Conservation (phyloP, 2,888 invertebrate genomes). For the Labia minor region DNA sequence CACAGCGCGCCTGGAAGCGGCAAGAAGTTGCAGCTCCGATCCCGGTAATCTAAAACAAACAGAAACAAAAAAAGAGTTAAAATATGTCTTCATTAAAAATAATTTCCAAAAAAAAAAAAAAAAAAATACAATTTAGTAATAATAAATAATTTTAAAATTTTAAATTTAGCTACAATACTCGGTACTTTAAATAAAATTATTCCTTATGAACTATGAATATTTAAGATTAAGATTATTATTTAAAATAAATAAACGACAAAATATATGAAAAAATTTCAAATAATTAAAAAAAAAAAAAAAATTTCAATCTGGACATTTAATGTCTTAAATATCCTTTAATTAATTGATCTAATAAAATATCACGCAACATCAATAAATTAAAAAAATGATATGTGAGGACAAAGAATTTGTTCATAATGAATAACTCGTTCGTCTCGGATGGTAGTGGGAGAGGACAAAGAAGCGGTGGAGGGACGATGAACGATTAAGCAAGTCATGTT, state of each 20-base stretch:
- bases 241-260: too few relatives aligned
- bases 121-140: too few relatives aligned
- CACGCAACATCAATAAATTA: neutral
- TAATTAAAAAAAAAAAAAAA: too few relatives aligned
- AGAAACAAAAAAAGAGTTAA: neutral
- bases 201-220: too few relatives aligned
- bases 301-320: too few relatives aligned
- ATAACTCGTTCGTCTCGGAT: neutral
- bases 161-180: too few relatives aligned
- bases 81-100: neutral
- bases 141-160: too few relatives aligned
- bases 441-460: too few relatives aligned
- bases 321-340: too few relatives aligned
- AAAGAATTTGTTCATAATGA: neutral
- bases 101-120: neutral
- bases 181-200: too few relatives aligned
- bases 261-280: too few relatives aligned
- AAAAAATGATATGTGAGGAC: neutral
- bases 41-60: neutral
- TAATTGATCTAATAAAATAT: neutral
- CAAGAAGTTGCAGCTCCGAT: constrained; percentile 30
- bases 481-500: neutral
- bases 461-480: neutral
- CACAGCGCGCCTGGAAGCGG: constrained; percentile 27
- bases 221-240: too few relatives aligned